Evolutionary conservation across 2,888 invertebrate genomes (phyloP), one percentile per base, ranked within the genome.

Genomic region (Hemaris fuciformis): DNA sequence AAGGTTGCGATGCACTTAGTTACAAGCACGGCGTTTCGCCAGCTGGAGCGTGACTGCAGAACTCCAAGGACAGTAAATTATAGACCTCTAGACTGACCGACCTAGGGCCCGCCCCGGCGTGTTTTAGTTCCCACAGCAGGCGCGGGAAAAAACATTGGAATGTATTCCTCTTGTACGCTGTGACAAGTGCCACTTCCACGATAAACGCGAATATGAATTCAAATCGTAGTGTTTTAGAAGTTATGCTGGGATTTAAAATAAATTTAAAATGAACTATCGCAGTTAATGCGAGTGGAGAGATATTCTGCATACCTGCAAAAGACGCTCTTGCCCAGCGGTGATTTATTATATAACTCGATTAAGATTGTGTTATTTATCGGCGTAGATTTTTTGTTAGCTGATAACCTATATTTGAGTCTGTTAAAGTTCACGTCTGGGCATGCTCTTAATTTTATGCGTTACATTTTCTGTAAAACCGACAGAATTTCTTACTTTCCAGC

Each of bases 41-140:
- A 27, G 45, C 27, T 31, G 27, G 27, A 53, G 18, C 27, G 48
- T 18, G 48, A 53, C 48, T 18, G 48, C 27, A 15, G 48, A n/a
- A 15, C 15, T 10, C 27, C 48, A 27, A 27, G 48, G 48, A 53
- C 48, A 15, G 27, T 53, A 53, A 53, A 53, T 53, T 53, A 53
- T 53, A 53, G 48, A 53, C 10, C 27, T 15, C 10, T 53, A 53
- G 48, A 53, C 48, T 53, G 18, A 48, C 15, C 18, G 27, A 4
- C 15, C 48, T 18, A 45, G 45, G n/a, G 41, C 25, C 45, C 20
- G 20, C 46, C 46, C 10, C 46, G 5, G 5, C 22, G 5, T 46
- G 46, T 53, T 27, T 53, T 53, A 15, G 48, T 53, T 53, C 48
- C 48, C 48, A 53, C 48, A 53, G 7, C 18, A 27, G 2, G 48